phyloP scores from a whole-genome alignment of 2,797 vertebrate species.

The Sebastes steindachneri region DNA sequence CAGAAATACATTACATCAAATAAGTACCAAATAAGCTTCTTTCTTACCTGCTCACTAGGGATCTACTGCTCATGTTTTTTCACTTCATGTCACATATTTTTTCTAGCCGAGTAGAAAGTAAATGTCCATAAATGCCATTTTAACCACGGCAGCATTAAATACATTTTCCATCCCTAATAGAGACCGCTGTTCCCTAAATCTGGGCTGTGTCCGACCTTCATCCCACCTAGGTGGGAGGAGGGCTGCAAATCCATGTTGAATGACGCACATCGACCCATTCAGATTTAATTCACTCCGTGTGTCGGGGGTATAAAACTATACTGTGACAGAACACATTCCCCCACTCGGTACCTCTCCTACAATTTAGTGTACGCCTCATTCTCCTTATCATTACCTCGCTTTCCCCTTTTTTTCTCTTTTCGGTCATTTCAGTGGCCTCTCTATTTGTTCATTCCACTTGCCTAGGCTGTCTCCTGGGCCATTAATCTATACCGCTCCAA shows the following conservation, averaged over 20 bases:
- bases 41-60: background rate
- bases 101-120: background rate
- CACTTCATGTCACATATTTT: background rate
- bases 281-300: constrained; percentile 29
- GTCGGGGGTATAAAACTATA: constrained; percentile 26
- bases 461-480: constrained; percentile 72
- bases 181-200: background rate
- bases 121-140: constrained; percentile 2
- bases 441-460: constrained; percentile 76
- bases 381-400: constrained; percentile 52
- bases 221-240: background rate
- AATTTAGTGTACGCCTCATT: constrained; percentile 47
- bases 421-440: constrained; percentile 61
- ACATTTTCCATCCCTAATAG: background rate
- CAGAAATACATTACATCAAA: background rate
- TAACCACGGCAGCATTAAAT: background rate
- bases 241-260: constrained; percentile 2
- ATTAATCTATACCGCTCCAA: constrained; percentile 77
- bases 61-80: background rate
- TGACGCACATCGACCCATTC: constrained; percentile 9
- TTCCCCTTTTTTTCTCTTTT: background rate
- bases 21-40: background rate
- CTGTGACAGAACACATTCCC: constrained; percentile 39
- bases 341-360: constrained; percentile 17
- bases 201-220: constrained; percentile 5